phyloP scores from a whole-genome alignment of 2,113 vertebrate genomes.

The Callaeas wilsoni region DNA sequence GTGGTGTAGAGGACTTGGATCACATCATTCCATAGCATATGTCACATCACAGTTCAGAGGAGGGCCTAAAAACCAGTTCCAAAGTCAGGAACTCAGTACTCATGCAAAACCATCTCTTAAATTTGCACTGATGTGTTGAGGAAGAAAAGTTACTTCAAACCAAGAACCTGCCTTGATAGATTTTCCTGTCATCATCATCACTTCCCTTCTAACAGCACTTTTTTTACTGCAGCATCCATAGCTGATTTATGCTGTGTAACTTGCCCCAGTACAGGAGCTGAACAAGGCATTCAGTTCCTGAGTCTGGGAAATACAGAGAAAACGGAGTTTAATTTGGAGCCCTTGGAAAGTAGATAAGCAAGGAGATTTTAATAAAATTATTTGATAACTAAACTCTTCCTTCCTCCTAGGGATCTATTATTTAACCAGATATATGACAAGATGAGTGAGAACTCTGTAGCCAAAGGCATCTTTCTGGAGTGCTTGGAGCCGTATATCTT shows the following conservation, averaged over 20 bases:
- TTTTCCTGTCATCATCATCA: background rate
- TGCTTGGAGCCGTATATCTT: conserved; percentile 91
- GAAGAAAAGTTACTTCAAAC: background rate
- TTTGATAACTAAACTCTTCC: background rate
- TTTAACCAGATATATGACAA: conserved; percentile 90
- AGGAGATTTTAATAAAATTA: background rate
- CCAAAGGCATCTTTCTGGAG: conserved; percentile 92
- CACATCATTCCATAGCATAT: background rate
- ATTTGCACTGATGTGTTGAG: background rate
- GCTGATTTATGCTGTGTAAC: background rate
- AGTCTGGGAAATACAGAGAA: background rate
- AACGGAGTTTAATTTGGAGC: background rate
- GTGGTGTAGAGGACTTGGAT: background rate
- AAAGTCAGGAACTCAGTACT: background rate
- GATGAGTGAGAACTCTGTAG: conserved; percentile 89
- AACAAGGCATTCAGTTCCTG: background rate
- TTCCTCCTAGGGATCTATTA: conserved; percentile 83
- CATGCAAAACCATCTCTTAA: background rate
- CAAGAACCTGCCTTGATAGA: background rate
- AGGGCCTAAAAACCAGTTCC: background rate
- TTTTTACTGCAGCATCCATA: background rate
- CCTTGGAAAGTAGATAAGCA: background rate
- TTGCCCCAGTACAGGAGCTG: background rate
- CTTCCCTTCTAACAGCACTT: background rate
- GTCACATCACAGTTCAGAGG: background rate